Conservation (phyloP, 2,113 vertebrate genomes). For the Dipodomys stephensi region DNA sequence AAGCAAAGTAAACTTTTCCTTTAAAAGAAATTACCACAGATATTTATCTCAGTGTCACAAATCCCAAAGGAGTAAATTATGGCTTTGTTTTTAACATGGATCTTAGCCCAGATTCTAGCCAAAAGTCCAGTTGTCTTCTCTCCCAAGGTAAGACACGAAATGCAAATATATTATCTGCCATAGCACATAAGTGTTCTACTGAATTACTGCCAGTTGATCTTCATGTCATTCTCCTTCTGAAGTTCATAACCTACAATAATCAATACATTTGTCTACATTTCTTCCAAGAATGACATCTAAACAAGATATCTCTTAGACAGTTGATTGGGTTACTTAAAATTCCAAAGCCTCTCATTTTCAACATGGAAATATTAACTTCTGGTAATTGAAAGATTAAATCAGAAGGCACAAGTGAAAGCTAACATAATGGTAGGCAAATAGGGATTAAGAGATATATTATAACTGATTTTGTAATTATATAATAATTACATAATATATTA, state of each 20-base stretch:
- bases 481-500: too few species aligned
- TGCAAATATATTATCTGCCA: background rate
- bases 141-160: background rate
- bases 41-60: background rate
- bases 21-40: background rate
- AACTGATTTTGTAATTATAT: too few species aligned
- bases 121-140: background rate
- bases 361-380: background rate
- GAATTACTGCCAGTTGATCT: background rate
- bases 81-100: background rate
- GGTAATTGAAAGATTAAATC: background rate
- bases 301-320: background rate
- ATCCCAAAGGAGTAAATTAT: fast-evolving
- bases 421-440: background rate
- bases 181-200: background rate
- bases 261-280: background rate
- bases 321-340: background rate
- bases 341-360: background rate
- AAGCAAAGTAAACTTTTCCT: background rate
- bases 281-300: background rate
- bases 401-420: background rate
- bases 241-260: background rate
- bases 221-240: background rate
- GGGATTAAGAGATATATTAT: background rate
- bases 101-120: background rate